These are phyloP conservation scores for Dendrolimus kikuchii DNA, from an alignment of 1,140 invertebrate genomes.

Conservation along the genomic window DNA sequence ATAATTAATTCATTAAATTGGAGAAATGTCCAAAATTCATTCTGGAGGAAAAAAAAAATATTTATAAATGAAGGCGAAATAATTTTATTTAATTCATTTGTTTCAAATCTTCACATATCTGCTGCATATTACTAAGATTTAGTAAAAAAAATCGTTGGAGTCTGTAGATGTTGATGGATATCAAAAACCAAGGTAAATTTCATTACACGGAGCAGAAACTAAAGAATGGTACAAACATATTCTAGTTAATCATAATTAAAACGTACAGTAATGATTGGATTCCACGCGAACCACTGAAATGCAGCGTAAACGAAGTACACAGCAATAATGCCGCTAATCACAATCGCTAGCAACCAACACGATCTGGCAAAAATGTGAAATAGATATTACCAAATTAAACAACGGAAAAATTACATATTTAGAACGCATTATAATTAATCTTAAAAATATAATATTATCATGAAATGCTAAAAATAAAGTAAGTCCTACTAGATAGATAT, in stretches of 20 bases:
- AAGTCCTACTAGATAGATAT: no score
- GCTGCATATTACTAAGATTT: no score
- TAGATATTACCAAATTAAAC: neutral
- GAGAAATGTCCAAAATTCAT: no score
- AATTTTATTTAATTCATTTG: no score
- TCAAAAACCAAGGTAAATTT: neutral
- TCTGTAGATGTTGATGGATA: neutral
- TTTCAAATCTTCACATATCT: no score
- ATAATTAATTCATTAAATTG: no score
- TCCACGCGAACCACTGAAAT: constrained; percentile 53
- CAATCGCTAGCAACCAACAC: constrained; percentile 43
- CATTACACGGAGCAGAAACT: no score
- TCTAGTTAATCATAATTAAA: constrained; percentile 4
- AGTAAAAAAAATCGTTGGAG: neutral
- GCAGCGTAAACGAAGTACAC: constrained; percentile 44
- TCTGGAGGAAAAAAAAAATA: no score
- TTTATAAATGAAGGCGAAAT: no score
- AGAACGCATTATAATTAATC: no score
- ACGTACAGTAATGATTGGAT: constrained; percentile 60
- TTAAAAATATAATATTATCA: no score
- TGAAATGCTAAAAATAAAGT: no score
- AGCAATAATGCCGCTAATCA: constrained; percentile 37
- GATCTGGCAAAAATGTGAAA: constrained; percentile 17
- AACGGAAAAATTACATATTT: neutral
- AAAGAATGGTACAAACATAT: neutral